phyloP scores from a whole-genome alignment of 2,888 invertebrate genomes.

The Hydroisotoma schaefferi region DNA sequence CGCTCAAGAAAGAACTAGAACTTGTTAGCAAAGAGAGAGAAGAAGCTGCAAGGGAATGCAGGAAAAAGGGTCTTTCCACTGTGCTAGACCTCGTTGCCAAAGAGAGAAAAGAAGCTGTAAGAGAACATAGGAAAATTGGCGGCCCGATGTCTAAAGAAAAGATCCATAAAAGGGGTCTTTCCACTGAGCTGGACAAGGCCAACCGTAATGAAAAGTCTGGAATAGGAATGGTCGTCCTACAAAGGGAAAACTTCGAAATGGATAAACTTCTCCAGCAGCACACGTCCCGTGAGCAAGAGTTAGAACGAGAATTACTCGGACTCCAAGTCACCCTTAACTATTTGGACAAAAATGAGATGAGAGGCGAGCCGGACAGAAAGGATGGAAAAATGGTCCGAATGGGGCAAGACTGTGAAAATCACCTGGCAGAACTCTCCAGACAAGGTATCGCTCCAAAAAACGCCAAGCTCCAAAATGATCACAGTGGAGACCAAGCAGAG shows the following conservation, averaged over 20 bases:
- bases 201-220: not conserved
- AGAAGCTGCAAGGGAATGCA: constrained; percentile 34
- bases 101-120: not conserved
- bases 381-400: constrained; percentile 39
- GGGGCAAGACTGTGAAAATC: constrained; percentile 23
- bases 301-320: constrained; percentile 25
- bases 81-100: not conserved
- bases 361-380: constrained; percentile 41
- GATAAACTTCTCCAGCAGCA: constrained; percentile 24
- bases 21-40: constrained; percentile 38
- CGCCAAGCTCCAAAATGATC: constrained; percentile 40
- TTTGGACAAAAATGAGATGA: constrained; percentile 41
- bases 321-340: constrained; percentile 18
- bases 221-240: no score
- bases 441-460: constrained; percentile 39
- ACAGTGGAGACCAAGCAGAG: constrained; percentile 35
- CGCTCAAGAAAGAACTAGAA: constrained; percentile 36
- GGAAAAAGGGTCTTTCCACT: no score
- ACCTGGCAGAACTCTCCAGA: constrained; percentile 30
- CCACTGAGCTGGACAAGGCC: no score
- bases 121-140: no score
- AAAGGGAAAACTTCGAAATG: no score
- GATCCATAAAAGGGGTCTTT: no score
- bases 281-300: constrained; percentile 1
- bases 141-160: no score